Percentiles rank a stretch among this genome's conserved stretches.
Evolutionary conservation across 2,888 invertebrate species (phyloP).

Genomic region (Campoplex capitator): DNA sequence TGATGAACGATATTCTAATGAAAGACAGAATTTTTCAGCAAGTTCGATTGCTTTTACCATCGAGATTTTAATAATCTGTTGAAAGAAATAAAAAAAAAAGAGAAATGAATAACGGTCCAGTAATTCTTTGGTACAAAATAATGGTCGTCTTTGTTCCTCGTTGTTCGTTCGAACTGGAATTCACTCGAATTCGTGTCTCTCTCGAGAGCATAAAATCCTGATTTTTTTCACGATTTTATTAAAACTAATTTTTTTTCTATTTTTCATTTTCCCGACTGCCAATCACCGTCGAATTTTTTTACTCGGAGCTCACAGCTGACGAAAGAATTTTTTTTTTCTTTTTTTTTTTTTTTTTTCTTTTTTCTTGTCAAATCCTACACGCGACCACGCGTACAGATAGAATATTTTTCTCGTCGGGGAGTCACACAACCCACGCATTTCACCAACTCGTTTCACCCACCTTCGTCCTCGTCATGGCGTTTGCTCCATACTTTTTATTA

Average conservation of each 20-base stretch:
- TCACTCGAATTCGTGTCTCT: neutral
- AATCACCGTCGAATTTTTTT: conserved; percentile 34
- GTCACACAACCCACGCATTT: conserved; percentile 77
- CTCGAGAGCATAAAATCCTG: conserved; percentile 3
- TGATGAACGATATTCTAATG: neutral
- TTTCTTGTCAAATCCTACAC: conserved; percentile 51
- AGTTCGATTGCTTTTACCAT: neutral
- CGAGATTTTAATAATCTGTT: neutral
- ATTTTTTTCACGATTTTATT: neutral
- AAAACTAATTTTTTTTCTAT: neutral
- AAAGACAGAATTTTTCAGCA: neutral
- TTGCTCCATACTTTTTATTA: conserved; percentile 37
- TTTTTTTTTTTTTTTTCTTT: neutral
- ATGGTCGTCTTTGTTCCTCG: neutral
- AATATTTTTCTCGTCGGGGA: conserved; percentile 41
- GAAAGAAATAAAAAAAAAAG: neutral
- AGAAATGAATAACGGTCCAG: neutral
- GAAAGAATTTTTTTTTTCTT: conserved; percentile 23
- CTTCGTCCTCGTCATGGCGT: conserved; percentile 81
- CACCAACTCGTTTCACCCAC: conserved; percentile 83
- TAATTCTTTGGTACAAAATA: neutral
- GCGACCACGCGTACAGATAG: conserved; percentile 42
- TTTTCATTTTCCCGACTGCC: neutral
- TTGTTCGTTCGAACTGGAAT: neutral
- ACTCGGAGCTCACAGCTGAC: conserved; percentile 21